A percentile compares a stretch with the other conserved stretches of the same genome.
Conservation (phyloP, 1,140 invertebrate genomes). For the Nephotettix cincticeps region DNA sequence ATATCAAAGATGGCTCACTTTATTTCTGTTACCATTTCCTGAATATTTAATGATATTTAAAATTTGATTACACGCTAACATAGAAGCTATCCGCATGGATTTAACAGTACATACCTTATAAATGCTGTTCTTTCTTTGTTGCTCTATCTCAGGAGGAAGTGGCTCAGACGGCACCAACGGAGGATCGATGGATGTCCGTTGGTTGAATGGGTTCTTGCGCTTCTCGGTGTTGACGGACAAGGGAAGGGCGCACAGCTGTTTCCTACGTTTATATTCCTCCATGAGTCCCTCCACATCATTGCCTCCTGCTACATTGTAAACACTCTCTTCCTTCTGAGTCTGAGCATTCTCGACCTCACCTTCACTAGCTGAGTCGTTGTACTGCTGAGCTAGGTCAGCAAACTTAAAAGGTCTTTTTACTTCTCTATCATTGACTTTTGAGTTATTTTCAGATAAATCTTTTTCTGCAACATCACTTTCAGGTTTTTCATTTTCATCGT, state of each 20-base stretch:
- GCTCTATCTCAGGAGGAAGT: constrained; percentile 69
- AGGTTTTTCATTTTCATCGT: constrained; percentile 10
- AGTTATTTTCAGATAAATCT: constrained; percentile 3
- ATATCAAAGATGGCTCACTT: too few relatives aligned
- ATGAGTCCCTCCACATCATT: constrained; percentile 49
- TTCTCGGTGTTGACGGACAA: constrained; percentile 35
- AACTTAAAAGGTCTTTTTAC: constrained; percentile 32
- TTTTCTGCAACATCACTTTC: constrained; percentile 13
- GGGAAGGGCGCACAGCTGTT: constrained; percentile 54
- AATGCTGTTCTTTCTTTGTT: constrained; percentile 72
- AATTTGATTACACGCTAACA: too few relatives aligned
- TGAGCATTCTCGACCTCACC: constrained; percentile 21
- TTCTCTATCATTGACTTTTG: neutral
- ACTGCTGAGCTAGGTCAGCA: constrained; percentile 33
- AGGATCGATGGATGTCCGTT: constrained; percentile 22
- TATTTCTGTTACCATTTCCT: too few relatives aligned
- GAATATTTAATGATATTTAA: too few relatives aligned
- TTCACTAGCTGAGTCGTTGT: constrained; percentile 28
- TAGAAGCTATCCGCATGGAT: too few relatives aligned
- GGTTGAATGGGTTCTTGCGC: constrained; percentile 42
- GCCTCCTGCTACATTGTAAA: constrained; percentile 53
- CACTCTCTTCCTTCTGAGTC: constrained; percentile 36
- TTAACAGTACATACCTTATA: constrained; percentile 61
- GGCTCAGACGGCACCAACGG: constrained; percentile 55
- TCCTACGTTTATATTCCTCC: constrained; percentile 61